These are phyloP conservation scores for Poeciliopsis infans DNA, from an alignment of 2,797 vertebrate genomes.

Conservation along the genomic window DNA sequence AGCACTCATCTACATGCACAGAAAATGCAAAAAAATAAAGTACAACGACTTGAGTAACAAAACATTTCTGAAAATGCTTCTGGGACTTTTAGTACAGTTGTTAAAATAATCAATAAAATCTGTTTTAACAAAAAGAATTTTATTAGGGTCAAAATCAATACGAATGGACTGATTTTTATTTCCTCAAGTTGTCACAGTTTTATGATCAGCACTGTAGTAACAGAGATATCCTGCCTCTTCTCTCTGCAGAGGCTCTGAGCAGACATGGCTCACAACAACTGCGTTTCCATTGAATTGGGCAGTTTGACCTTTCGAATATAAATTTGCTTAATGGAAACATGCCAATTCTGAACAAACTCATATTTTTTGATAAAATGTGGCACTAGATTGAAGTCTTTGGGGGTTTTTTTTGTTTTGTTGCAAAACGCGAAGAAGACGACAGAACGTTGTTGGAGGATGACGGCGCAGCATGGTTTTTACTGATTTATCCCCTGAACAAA, in stretches of 20 bases:
- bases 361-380: too few species aligned
- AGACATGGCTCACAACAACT: background rate
- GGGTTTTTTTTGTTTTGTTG: too few species aligned
- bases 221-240: background rate
- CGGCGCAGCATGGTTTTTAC: too few species aligned
- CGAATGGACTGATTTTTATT: background rate
- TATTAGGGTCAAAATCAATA: background rate
- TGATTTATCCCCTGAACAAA: too few species aligned
- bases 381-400: too few species aligned
- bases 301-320: too few species aligned
- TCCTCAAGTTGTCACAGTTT: background rate
- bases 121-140: background rate
- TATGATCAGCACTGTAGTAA: background rate
- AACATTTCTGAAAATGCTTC: background rate
- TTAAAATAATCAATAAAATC: background rate
- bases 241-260: background rate
- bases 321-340: too few species aligned
- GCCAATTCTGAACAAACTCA: too few species aligned
- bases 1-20: conserved; percentile 3
- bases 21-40: background rate
- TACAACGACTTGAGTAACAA: conserved; percentile 7
- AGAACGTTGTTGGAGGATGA: too few species aligned
- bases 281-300: background rate
- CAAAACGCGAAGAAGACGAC: too few species aligned
- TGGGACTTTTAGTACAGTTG: background rate